Conservation (phyloP, 2,797 vertebrate genomes). For the Anguilla megastoma region DNA sequence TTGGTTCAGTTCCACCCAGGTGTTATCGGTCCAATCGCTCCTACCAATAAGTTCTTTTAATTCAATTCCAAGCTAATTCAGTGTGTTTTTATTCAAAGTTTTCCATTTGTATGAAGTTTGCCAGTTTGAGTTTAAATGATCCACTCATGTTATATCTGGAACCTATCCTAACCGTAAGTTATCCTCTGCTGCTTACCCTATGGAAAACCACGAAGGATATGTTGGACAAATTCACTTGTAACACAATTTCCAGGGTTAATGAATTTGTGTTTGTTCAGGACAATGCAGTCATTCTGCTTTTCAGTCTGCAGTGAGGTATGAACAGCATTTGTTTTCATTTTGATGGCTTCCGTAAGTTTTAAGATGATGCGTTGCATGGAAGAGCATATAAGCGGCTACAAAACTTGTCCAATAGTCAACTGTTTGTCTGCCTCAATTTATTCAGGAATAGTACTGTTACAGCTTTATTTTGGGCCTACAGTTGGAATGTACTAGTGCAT, state of each 20-base stretch:
- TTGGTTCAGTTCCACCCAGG: not conserved
- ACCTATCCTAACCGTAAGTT: not conserved
- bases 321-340: not conserved
- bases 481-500: not conserved
- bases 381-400: not conserved
- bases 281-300: not conserved
- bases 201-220: not conserved
- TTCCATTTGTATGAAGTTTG: not conserved
- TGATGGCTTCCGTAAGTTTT: not conserved
- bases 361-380: not conserved
- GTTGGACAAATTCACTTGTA: not conserved
- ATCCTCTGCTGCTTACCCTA: not conserved
- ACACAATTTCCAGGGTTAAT: not conserved
- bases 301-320: not conserved
- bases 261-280: not conserved
- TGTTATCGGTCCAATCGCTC: not conserved
- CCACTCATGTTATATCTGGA: not conserved
- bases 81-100: not conserved
- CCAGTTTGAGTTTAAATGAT: not conserved
- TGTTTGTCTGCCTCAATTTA: not conserved
- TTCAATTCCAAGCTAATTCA: not conserved
- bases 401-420: too few relatives aligned
- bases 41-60: not conserved
- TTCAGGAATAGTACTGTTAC: not conserved
- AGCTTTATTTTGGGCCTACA: not conserved